Conservation (phyloP, 2,888 invertebrate species). For the Dilophus febrilis region DNA sequence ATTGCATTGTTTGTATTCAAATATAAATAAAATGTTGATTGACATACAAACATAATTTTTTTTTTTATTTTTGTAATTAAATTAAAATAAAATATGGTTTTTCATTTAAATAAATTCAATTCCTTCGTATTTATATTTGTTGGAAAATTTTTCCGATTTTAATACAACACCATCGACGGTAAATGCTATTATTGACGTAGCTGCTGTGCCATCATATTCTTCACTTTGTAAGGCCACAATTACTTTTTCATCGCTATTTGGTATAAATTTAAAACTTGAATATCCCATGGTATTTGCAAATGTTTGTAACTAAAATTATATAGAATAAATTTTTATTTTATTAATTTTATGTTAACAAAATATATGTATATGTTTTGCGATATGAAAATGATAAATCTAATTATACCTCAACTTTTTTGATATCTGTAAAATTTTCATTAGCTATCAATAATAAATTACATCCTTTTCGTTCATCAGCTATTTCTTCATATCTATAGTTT, state of each 20-base stretch:
- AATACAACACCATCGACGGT: slow-evolving; percentile 54
- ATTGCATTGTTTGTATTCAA: too few relatives aligned
- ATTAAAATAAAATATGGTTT: too few relatives aligned
- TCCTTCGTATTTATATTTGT: slow-evolving; percentile 86
- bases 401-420: slow-evolving; percentile 42
- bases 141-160: slow-evolving; percentile 57
- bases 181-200: slow-evolving; percentile 77
- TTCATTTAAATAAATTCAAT: slow-evolving; percentile 67
- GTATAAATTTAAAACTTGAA: slow-evolving; percentile 95
- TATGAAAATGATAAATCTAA: neutral
- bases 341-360: too few relatives aligned
- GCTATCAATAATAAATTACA: slow-evolving; percentile 73
- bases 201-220: slow-evolving; percentile 73
- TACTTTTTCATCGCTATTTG: slow-evolving; percentile 68
- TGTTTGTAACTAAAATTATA: slow-evolving; percentile 35
- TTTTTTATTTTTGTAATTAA: too few relatives aligned
- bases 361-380: slow-evolving; percentile 2
- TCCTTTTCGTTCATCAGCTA: slow-evolving; percentile 73
- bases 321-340: too few relatives aligned
- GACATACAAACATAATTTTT: too few relatives aligned
- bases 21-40: too few relatives aligned
- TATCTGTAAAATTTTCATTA: slow-evolving; percentile 53
- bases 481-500: slow-evolving; percentile 64
- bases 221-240: slow-evolving; percentile 89
- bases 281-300: slow-evolving; percentile 54